Base-by-base conservation (phyloP, 2,797 vertebrate genomes). In the Cirrhinus mrigala region DNA sequence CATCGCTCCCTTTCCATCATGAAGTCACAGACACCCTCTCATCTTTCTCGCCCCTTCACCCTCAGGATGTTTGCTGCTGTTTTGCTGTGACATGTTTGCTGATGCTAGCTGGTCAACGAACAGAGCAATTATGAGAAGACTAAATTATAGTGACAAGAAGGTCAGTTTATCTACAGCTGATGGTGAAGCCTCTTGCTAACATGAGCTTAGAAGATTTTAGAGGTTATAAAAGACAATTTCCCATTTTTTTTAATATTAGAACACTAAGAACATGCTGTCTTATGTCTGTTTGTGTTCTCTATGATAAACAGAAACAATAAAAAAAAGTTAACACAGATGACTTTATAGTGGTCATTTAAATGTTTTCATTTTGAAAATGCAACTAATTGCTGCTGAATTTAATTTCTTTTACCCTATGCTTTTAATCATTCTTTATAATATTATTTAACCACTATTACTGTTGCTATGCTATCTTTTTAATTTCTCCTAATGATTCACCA, bases 131-230 rank as follows among this genome's bases (percentile, higher is more conserved):
- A 33, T 27, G 22, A 79, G 40, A 73, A 56, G 37, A 71, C 52
- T 71, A 73, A 85, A 79, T 79, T 79, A 62, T n/a, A 79, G 37
- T 85, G 83, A 79, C 76, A 79, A 27, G 29, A 24, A 33, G 40
- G 76, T 46, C 68, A 81, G 66, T 54, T 81, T 18, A n/a, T 81
- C 29, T 69, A 46, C 16, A 68, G 62, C 1, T 79, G 76, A 79
- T 15, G 15, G 62, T 9, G 62, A 33, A 50, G 6, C 24, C 44
- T 20, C 54, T 74, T 11, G 20, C 69, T 50, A 40, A 40, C 29
- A 48, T 76, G 58, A 64, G 54, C 14, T 62, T 37, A 27, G 29
- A 62, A 37, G 3, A 73, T 50, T 40, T 76, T 24, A 75, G 27
- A 75, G 8, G 29, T 62, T 16, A 58, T 58, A 3, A 74, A 74